Evolutionary conservation across 2,888 invertebrate genomes (phyloP).

Genomic region (Acleris holmiana): DNA sequence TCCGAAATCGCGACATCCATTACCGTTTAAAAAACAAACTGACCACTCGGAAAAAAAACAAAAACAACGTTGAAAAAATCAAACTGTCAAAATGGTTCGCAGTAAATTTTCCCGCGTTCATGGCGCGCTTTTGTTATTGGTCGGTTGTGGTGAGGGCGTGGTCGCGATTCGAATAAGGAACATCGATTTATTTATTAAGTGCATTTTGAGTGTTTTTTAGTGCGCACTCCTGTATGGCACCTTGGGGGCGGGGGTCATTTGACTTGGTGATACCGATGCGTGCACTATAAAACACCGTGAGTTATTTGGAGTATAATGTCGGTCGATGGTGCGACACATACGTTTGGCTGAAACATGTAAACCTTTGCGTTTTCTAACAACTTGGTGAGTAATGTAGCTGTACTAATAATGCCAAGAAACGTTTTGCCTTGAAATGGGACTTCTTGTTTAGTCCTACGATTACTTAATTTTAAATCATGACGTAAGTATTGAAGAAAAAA

Average conservation of each 20-base stretch:
- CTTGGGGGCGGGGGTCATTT: constrained; percentile 59
- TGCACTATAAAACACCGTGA: constrained; percentile 44
- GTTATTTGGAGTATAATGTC: constrained; percentile 24
- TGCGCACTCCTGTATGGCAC: constrained; percentile 52
- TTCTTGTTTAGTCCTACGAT: not conserved
- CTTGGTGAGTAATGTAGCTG: not conserved
- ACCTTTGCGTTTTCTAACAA: constrained; percentile 20
- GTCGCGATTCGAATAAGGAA: constrained; percentile 64
- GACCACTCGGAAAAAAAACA: constrained; percentile 57
- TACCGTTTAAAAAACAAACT: constrained; percentile 63
- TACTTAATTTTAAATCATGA: too few relatives aligned
- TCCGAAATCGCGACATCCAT: constrained; percentile 69
- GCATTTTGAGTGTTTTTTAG: constrained; percentile 63
- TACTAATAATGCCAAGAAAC: not conserved
- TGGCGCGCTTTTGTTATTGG: constrained; percentile 63
- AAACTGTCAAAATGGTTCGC: constrained; percentile 81
- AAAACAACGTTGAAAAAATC: constrained; percentile 70
- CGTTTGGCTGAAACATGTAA: constrained; percentile 18
- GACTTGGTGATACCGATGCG: constrained; percentile 59
- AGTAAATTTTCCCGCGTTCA: constrained; percentile 73
- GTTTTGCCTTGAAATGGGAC: not conserved
- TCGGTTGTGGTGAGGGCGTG: constrained; percentile 63
- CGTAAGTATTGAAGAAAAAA: not conserved
- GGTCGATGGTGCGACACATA: constrained; percentile 14
- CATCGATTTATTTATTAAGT: constrained; percentile 78